phyloP scores from a whole-genome alignment of 2,113 vertebrate species.

The Odocoileus virginianus region DNA sequence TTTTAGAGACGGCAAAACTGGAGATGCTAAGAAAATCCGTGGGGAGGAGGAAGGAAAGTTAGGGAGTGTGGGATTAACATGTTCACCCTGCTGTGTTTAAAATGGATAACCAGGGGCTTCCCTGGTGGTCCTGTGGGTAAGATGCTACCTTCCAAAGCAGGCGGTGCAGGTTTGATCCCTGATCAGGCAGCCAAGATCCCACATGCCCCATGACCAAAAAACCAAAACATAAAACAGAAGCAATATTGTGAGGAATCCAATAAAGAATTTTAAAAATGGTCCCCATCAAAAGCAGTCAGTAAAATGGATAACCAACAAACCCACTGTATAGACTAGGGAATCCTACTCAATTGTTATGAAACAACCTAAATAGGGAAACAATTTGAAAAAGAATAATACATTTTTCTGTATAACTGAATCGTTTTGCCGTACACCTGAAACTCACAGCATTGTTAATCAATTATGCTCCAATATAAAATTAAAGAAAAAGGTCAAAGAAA shows the following conservation, averaged over 20 bases:
- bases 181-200: not conserved
- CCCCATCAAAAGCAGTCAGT: not conserved
- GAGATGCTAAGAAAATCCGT: not conserved
- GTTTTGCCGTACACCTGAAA: not conserved
- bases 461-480: not conserved
- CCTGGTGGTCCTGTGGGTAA: not conserved
- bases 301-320: not conserved
- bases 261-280: not conserved
- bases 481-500: not conserved
- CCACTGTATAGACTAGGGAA: not conserved
- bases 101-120: not conserved
- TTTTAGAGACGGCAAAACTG: not conserved
- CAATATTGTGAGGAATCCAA: not conserved
- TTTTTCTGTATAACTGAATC: not conserved
- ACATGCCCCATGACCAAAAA: not conserved
- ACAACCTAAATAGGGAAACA: not conserved
- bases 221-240: not conserved
- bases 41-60: not conserved
- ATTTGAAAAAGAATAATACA: not conserved
- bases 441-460: not conserved
- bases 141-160: not conserved
- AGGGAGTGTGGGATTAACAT: not conserved
- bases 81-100: not conserved
- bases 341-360: not conserved
- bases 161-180: not conserved